Percentiles rank a stretch among this genome's conserved stretches.
phyloP scores from a whole-genome alignment of 1,140 invertebrate species.

The Bombus affinis region DNA sequence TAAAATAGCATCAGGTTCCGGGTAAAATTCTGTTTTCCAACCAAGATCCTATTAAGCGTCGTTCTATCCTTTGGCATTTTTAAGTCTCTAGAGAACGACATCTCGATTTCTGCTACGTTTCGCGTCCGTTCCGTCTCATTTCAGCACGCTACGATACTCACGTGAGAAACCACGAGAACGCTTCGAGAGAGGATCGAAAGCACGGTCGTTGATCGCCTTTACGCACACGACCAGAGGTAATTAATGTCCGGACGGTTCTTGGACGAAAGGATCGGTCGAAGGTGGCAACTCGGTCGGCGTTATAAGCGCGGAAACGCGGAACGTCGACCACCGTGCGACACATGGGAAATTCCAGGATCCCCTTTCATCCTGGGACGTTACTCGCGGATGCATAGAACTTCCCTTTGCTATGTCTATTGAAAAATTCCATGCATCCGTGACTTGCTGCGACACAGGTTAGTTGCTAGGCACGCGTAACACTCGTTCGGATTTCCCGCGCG shows the following conservation, averaged over 20 bases:
- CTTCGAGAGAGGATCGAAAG: neutral
- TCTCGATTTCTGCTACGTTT: too few species aligned
- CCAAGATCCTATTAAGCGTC: neutral
- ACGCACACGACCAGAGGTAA: neutral
- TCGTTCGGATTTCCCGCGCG: slow-evolving; percentile 19
- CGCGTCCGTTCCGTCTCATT: too few species aligned
- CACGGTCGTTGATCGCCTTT: neutral
- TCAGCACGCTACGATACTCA: too few species aligned
- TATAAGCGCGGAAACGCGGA: neutral
- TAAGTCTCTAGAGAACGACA: too few species aligned
- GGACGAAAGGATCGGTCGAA: neutral
- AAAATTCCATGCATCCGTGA: slow-evolving; percentile 60
- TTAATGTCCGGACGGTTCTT: neutral
- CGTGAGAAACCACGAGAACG: neutral
- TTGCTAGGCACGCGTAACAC: neutral
- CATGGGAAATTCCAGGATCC: slow-evolving; percentile 46
- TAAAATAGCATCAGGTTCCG: slow-evolving; percentile 29
- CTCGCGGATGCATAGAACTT: slow-evolving; percentile 25
- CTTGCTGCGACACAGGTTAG: neutral
- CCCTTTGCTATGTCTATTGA: slow-evolving; percentile 42
- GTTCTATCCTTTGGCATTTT: too few species aligned
- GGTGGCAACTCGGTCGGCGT: neutral
- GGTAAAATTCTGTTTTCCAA: neutral
- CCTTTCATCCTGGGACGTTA: neutral
- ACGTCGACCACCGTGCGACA: neutral